Conservation (phyloP, 2,888 invertebrate genomes). For the Watsonalla cultraria region DNA sequence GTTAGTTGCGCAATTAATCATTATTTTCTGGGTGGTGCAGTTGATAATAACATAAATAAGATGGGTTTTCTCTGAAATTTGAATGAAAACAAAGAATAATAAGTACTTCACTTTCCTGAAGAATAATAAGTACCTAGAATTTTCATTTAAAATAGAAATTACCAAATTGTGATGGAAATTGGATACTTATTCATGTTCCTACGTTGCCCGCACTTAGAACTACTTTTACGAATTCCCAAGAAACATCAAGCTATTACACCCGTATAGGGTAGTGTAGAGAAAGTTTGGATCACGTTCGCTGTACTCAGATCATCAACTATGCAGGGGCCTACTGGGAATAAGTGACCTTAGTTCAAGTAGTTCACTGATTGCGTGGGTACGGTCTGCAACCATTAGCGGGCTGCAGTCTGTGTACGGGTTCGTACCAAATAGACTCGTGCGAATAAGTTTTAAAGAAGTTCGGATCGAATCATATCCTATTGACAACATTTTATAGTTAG, state of each 20-base stretch:
- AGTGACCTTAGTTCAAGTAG: background rate
- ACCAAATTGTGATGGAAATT: background rate
- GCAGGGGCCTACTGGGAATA: background rate
- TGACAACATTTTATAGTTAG: no score
- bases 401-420: no score
- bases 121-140: no score
- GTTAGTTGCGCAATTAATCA: background rate
- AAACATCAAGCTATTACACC: background rate
- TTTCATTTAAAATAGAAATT: background rate
- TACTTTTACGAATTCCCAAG: background rate
- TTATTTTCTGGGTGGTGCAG: constrained; percentile 1
- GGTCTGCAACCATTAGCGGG: background rate
- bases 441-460: no score
- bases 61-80: background rate
- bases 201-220: background rate
- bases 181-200: background rate
- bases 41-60: background rate
- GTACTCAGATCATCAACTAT: constrained; percentile 1
- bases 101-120: no score
- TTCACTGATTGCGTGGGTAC: background rate
- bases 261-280: background rate
- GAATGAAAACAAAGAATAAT: no score
- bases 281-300: constrained; percentile 1
- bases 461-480: no score
- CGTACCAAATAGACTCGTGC: no score